These are phyloP conservation scores for Cosmia pyralina DNA, from an alignment of 2,888 invertebrate genomes.

Conservation along the genomic window DNA sequence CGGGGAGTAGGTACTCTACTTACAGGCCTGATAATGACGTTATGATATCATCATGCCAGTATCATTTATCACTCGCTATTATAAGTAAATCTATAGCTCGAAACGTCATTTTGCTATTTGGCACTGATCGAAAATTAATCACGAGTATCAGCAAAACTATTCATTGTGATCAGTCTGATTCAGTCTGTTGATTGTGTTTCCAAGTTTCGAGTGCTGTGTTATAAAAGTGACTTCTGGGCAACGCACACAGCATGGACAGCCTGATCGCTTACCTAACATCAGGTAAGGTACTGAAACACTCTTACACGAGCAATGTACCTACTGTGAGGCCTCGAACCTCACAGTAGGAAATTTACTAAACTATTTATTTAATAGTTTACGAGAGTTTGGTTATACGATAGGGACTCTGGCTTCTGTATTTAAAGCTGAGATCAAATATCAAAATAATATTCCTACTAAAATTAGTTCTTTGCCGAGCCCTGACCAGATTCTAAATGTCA, in stretches of 20 bases:
- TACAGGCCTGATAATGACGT: neutral
- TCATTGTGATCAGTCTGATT: constrained; percentile 3
- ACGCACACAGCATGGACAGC: constrained; percentile 27
- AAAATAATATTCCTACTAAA: no score
- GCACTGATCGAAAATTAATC: constrained; percentile 37
- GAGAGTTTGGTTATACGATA: no score
- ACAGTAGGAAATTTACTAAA: no score
- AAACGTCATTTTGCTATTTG: constrained; percentile 40
- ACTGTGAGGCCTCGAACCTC: no score
- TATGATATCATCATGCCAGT: constrained; percentile 22
- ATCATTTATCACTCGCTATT: constrained; percentile 35
- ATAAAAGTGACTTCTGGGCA: constrained; percentile 25
- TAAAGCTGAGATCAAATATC: no score
- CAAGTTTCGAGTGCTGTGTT: constrained; percentile 31
- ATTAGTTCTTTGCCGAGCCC: no score
- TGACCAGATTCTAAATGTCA: no score
- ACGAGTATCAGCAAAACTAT: constrained; percentile 1
- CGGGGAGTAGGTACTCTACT: neutral
- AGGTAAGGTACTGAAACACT: constrained; percentile 14
- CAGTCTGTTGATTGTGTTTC: constrained; percentile 17
- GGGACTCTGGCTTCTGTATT: no score
- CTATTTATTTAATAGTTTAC: no score
- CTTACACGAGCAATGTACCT: no score
- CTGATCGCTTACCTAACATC: constrained; percentile 37
- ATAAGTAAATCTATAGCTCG: constrained; percentile 32